Conservation (phyloP, 2,888 invertebrate genomes). For the Agonopterix alstromeriana region DNA sequence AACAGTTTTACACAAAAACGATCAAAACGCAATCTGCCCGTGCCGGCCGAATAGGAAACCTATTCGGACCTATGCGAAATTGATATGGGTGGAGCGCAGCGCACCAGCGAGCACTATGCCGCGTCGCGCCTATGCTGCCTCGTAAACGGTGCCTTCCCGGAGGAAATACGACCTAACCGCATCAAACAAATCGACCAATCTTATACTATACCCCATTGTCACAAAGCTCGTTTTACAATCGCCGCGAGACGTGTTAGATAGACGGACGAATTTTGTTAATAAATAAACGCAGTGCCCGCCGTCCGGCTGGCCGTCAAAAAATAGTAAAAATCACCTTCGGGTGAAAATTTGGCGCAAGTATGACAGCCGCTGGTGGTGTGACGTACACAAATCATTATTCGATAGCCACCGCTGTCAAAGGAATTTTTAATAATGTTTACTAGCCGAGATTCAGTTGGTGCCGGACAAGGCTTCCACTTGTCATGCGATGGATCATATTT, state of each 20-base stretch:
- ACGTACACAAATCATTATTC: constrained; percentile 67
- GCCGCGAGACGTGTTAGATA: constrained; percentile 48
- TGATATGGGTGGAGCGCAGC: constrained; percentile 72
- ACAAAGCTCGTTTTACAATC: constrained; percentile 26
- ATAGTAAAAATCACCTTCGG: constrained; percentile 46
- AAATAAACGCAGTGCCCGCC: constrained; percentile 69
- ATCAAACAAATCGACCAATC: constrained; percentile 16
- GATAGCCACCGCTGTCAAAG: constrained; percentile 62
- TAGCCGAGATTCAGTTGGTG: constrained; percentile 49
- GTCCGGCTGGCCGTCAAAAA: constrained; percentile 54
- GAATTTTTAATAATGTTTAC: constrained; percentile 70
- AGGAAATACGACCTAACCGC: constrained; percentile 35
- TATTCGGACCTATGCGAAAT: constrained; percentile 72
- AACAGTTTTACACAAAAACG: constrained; percentile 72
- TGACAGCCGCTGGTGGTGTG: constrained; percentile 59
- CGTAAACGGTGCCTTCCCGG: constrained; percentile 55
- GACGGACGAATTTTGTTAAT: constrained; percentile 73
- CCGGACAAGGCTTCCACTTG: constrained; percentile 35
- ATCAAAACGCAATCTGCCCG: constrained; percentile 70
- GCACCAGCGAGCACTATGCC: constrained; percentile 38
- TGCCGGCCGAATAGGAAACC: constrained; percentile 65
- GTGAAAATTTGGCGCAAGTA: constrained; percentile 71
- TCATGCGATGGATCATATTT: constrained; percentile 29
- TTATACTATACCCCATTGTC: constrained; percentile 30
- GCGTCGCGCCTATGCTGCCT: constrained; percentile 66